Conservation (phyloP, 2,797 vertebrate species). For the Champsocephalus gunnari region DNA sequence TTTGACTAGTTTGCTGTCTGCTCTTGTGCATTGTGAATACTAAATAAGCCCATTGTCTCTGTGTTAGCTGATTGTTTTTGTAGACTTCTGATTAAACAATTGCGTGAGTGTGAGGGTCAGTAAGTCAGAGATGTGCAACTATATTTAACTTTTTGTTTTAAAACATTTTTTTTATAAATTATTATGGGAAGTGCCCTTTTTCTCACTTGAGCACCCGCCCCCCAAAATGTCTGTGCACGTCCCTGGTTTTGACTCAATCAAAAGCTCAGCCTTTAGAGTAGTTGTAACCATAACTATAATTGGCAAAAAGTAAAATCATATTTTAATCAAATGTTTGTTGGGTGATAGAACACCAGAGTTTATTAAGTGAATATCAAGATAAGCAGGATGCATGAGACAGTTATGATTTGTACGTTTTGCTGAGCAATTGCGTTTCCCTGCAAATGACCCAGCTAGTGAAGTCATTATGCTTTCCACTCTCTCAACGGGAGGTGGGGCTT, state of each 20-base stretch:
- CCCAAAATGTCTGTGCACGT: no score
- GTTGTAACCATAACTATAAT: neutral
- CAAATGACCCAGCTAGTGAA: conserved; percentile 66
- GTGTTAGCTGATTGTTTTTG: no score
- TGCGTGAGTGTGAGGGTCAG: no score
- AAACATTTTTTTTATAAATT: no score
- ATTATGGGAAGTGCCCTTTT: no score
- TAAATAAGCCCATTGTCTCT: no score
- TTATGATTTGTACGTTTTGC: conserved; percentile 2
- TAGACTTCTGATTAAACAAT: no score
- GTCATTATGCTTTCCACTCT: conserved; percentile 78
- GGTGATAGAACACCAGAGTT: neutral
- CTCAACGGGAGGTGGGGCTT: conserved; percentile 85
- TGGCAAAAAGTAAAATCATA: neutral
- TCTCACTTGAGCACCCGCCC: no score
- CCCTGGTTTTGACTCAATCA: neutral
- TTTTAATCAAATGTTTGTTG: neutral
- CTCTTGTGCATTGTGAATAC: no score
- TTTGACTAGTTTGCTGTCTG: no score
- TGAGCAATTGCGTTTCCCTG: conserved; percentile 34
- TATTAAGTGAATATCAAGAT: neutral
- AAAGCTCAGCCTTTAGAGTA: neutral
- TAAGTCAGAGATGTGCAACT: no score
- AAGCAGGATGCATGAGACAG: neutral
- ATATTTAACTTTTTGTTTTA: no score